These are phyloP conservation scores for Drosophila antonietae DNA, from an alignment of 2,888 invertebrate species.

Conservation along the genomic window DNA sequence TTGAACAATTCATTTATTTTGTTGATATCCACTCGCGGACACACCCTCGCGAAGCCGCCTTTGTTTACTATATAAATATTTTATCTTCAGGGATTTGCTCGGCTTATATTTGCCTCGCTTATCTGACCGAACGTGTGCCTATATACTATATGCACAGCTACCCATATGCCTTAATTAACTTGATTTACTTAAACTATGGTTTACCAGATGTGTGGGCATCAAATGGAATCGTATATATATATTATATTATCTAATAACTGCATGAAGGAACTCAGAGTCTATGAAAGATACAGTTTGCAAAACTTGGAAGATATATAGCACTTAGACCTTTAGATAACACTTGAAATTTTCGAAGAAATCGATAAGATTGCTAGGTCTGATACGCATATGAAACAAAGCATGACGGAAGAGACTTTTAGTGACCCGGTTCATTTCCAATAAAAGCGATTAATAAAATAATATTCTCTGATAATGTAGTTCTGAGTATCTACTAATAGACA, in stretches of 20 bases:
- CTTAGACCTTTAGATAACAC: neutral
- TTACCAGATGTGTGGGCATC: neutral
- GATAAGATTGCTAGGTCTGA: neutral
- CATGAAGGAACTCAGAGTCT: neutral
- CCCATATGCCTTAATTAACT: conserved; percentile 14
- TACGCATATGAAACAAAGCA: neutral
- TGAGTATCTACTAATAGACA: neutral
- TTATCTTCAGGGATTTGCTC: conserved; percentile 35
- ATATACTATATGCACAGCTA: conserved; percentile 2
- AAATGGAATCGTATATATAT: neutral
- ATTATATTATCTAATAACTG: neutral
- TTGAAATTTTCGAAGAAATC: neutral
- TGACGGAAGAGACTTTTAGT: neutral
- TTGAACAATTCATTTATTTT: conserved; percentile 17
- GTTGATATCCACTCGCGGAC: neutral
- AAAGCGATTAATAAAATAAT: neutral
- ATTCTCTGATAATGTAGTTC: neutral
- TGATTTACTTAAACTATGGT: conserved; percentile 1
- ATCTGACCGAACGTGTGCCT: conserved; percentile 23
- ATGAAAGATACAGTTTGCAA: neutral
- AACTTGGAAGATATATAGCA: neutral
- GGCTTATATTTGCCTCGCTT: conserved; percentile 28
- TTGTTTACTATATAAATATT: conserved; percentile 50
- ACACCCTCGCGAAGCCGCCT: conserved; percentile 3
- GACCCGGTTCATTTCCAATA: neutral